Percentiles rank a stretch among this genome's conserved stretches.
phyloP scores from a whole-genome alignment of 1,140 invertebrate genomes.

The Heliconius hermathena region DNA sequence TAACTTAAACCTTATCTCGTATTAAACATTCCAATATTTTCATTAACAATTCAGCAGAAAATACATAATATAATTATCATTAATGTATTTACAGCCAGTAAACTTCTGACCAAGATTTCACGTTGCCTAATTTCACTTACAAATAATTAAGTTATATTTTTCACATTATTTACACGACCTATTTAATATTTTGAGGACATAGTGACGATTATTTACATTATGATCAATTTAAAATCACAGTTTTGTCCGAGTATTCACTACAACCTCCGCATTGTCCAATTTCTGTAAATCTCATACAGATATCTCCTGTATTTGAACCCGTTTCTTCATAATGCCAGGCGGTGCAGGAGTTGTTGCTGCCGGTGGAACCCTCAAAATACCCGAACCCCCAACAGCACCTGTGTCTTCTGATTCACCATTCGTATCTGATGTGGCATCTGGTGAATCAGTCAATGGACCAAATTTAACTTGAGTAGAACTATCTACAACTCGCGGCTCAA shows the following conservation, averaged over 20 bases:
- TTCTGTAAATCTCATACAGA: constrained; percentile 86
- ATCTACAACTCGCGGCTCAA: constrained; percentile 76
- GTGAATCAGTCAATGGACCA: constrained; percentile 60
- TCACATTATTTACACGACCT: constrained; percentile 60
- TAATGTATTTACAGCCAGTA: constrained; percentile 50
- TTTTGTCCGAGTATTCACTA: constrained; percentile 74
- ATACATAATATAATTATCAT: constrained; percentile 36
- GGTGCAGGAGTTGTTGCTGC: constrained; percentile 87
- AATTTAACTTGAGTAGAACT: constrained; percentile 80
- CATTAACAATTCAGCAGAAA: constrained; percentile 26
- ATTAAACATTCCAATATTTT: constrained; percentile 32
- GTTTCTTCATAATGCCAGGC: constrained; percentile 89
- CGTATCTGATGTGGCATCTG: constrained; percentile 67
- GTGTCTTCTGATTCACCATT: constrained; percentile 78
- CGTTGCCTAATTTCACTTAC: constrained; percentile 21
- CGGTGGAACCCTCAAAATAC: constrained; percentile 81
- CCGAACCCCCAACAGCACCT: constrained; percentile 69
- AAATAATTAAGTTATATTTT: constrained; percentile 32
- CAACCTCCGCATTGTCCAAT: constrained; percentile 67
- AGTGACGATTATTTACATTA: constrained; percentile 50
- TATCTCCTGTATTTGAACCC: constrained; percentile 94
- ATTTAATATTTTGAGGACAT: constrained; percentile 30
- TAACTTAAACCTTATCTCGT: constrained; percentile 16
- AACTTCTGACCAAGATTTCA: constrained; percentile 17
- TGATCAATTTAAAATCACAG: constrained; percentile 58